phyloP scores from a whole-genome alignment of 2,797 vertebrate species.

The Tympanoctomys barrerae region DNA sequence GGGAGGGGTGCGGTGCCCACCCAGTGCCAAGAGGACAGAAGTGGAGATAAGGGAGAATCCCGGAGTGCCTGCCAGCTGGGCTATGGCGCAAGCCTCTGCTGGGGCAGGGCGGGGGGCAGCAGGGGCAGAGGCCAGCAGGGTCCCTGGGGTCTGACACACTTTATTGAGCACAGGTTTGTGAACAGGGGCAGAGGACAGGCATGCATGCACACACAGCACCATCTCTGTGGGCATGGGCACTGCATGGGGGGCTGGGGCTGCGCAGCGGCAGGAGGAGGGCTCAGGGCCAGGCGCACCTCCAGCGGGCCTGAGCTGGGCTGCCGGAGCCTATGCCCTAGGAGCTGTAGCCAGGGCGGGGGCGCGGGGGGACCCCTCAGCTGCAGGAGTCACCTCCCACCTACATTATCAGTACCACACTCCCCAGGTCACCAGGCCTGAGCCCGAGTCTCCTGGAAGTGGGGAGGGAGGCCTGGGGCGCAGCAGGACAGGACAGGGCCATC shows the following conservation, averaged over 20 bases:
- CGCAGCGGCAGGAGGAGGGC: not conserved
- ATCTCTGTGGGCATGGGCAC: not conserved
- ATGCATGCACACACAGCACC: slow-evolving; percentile 37
- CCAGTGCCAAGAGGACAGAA: not conserved
- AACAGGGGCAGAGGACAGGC: slow-evolving; percentile 39
- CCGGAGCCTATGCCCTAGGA: not conserved
- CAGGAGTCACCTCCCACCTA: not conserved
- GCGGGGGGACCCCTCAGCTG: not conserved
- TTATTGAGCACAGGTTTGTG: slow-evolving; percentile 75
- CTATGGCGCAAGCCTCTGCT: slow-evolving; percentile 13
- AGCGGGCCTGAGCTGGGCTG: not conserved
- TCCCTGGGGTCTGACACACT: slow-evolving; percentile 62
- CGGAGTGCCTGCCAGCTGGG: slow-evolving; percentile 38
- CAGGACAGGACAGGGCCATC: too few relatives aligned
- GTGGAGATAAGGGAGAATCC: slow-evolving; percentile 72
- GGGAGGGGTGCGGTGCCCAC: not conserved
- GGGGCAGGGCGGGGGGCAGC: not conserved
- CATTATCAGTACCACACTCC: not conserved
- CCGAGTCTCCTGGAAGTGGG: not conserved
- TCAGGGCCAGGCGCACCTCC: not conserved
- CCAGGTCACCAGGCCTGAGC: not conserved
- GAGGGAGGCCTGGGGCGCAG: not conserved
- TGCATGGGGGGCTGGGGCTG: not conserved
- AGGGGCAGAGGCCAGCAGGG: not conserved
- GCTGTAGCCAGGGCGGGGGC: not conserved